Evolutionary conservation across 2,888 invertebrate species (phyloP).

Genomic region (Synergus gifuensis): DNA sequence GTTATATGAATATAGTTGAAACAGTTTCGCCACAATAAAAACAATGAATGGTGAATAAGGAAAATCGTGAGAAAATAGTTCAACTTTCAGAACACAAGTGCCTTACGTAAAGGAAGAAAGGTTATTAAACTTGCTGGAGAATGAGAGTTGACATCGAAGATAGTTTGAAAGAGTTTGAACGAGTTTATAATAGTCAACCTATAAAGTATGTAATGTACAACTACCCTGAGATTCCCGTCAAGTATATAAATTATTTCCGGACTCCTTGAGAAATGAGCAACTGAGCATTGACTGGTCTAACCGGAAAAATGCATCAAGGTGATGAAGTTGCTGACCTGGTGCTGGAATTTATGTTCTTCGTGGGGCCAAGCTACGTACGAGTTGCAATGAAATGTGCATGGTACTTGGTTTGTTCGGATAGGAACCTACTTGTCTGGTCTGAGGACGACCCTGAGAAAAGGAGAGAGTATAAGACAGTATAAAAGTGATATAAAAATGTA

Average conservation of each 20-base stretch:
- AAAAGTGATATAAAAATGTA: neutral
- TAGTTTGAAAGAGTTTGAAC: slow-evolving; percentile 11
- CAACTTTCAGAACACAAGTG: slow-evolving; percentile 23
- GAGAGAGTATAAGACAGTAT: neutral
- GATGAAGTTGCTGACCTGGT: slow-evolving; percentile 52
- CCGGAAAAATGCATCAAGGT: slow-evolving; percentile 70
- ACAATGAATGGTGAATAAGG: slow-evolving; percentile 9
- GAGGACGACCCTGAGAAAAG: slow-evolving; percentile 20
- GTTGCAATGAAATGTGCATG: slow-evolving; percentile 36
- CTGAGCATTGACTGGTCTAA: slow-evolving; percentile 58
- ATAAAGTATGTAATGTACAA: slow-evolving; percentile 35
- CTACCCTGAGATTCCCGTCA: slow-evolving; percentile 46
- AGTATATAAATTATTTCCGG: slow-evolving; percentile 49
- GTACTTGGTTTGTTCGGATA: neutral
- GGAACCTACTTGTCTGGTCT: neutral
- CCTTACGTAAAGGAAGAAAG: slow-evolving; percentile 36
- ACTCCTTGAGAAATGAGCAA: slow-evolving; percentile 59
- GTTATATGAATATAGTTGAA: neutral
- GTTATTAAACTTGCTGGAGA: slow-evolving; percentile 30
- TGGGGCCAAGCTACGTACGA: slow-evolving; percentile 25
- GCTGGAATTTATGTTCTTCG: slow-evolving; percentile 38
- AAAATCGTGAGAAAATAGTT: slow-evolving; percentile 17
- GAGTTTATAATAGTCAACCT: slow-evolving; percentile 19
- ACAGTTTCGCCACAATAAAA: neutral
- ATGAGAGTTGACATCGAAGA: slow-evolving; percentile 31